Percentiles rank a stretch among this genome's conserved stretches.
Conservation (phyloP, 1,140 invertebrate genomes). For the Drosophila sproati region DNA sequence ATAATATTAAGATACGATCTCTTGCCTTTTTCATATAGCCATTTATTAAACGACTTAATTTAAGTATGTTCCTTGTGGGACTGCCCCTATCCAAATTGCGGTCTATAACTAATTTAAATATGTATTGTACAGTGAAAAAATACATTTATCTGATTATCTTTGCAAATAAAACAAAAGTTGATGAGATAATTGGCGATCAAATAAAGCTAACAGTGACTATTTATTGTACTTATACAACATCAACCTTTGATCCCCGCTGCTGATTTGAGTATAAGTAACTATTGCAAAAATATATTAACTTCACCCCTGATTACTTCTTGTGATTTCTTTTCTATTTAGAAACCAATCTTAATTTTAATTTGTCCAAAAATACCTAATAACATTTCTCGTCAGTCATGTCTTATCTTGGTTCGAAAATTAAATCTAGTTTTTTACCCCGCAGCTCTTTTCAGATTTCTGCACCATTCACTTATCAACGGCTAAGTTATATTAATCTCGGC, state of each 20-base stretch:
- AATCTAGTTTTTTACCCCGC: slow-evolving; percentile 3
- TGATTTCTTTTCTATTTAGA: too few relatives aligned
- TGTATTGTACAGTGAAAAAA: background rate
- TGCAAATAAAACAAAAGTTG: too few relatives aligned
- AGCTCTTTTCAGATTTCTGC: slow-evolving; percentile 1
- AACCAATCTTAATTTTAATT: too few relatives aligned
- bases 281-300: too few relatives aligned
- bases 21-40: background rate
- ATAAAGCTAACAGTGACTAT: too few relatives aligned
- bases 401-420: background rate
- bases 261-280: too few relatives aligned
- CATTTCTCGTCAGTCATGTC: too few relatives aligned
- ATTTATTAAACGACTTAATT: background rate
- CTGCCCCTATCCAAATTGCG: background rate
- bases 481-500: slow-evolving; percentile 13
- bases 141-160: background rate
- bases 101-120: background rate
- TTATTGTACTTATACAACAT: too few relatives aligned
- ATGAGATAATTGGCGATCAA: too few relatives aligned
- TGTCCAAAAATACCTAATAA: too few relatives aligned
- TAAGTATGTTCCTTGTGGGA: background rate
- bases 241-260: too few relatives aligned
- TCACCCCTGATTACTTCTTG: too few relatives aligned
- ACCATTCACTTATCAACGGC: slow-evolving; percentile 20
- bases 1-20: background rate